Base-by-base conservation (phyloP, 2,888 invertebrate species). In the Cosmopolites sordidus region DNA sequence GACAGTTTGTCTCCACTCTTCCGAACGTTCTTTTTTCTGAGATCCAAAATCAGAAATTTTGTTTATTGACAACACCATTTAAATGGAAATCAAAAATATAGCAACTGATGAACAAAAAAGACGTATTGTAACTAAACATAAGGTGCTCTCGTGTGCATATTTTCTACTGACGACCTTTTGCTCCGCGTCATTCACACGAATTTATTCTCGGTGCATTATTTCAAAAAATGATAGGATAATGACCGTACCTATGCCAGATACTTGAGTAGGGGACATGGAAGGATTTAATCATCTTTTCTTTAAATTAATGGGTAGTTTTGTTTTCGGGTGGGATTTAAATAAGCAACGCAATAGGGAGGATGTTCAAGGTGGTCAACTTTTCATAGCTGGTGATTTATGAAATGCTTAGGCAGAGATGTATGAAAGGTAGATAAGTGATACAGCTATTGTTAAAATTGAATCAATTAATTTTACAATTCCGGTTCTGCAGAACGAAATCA, bases 191-290 rank as follows among this genome's bases (percentile, higher is more conserved):
- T 43, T 50, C 38, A 45, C 54, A 54, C 22, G 50, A 42, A 46
- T 46, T 47, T 50, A 50, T 49, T 54, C 48, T 22, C 49, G 43
- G 41, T 54, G 47, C 54, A 50, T 50, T 54, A 54, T 54, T 54
- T 54, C 54, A 42, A 50, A 54, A 54, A 54, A 54, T 54, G 49
- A 54, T 42, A 40, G 54, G 48, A 49, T 54, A 54, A 54, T 54
- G 50, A 46, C 45, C 38, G 42, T 43, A 48, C 53, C 53, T 53
- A 43, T 48, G 45, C 48, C 27, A 29, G 47, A 22, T 51, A 44
- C 46, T 39, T 46, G 33, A 50, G 46, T 50, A 18, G 16, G 54
- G 42, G 39, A 16, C 42, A 46, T 43, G 43, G 49, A 48, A 48
- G 48, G 49, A 45, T 54, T 54, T 54, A 54, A 54, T 54, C 48